Conservation (phyloP, 2,797 vertebrate species). For the Macroramphosus scolopax region DNA sequence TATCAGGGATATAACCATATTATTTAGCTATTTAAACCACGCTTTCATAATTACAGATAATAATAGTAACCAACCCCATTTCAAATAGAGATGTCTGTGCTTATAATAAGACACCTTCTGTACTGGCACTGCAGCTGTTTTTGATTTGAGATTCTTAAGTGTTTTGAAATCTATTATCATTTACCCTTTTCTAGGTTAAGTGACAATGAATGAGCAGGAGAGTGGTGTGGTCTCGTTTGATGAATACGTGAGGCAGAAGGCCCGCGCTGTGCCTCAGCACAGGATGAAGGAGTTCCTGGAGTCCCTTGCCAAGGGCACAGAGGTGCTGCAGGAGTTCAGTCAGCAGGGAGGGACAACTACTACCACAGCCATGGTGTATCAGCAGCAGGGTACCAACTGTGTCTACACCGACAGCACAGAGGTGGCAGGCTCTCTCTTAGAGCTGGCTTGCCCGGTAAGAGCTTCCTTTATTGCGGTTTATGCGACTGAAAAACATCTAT, state of each 20-base stretch:
- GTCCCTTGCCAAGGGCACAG: conserved; percentile 92
- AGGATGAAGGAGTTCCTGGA: conserved; percentile 99
- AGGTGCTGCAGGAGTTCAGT: conserved; percentile 94
- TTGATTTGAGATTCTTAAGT: background rate
- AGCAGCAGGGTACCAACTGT: conserved; percentile 93
- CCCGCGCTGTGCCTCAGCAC: conserved; percentile 95
- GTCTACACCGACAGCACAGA: conserved; percentile 98
- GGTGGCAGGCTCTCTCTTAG: conserved; percentile 95
- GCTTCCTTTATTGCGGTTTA: background rate
- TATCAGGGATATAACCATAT: background rate
- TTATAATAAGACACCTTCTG: too few species aligned
- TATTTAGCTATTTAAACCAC: background rate
- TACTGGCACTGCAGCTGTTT: background rate
- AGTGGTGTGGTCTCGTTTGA: conserved; percentile 97
- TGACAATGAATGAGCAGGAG: conserved; percentile 98
- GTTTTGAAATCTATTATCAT: background rate
- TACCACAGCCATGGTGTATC: conserved; percentile 94
- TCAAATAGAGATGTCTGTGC: too few species aligned
- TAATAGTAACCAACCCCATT: background rate
- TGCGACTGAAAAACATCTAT: background rate
- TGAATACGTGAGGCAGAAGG: conserved; percentile 98
- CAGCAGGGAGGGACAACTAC: conserved; percentile 82
- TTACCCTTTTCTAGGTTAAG: conserved; percentile 30
- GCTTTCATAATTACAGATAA: background rate
- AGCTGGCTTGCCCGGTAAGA: conserved; percentile 96